Base-by-base conservation (phyloP, 2,888 invertebrate species). In the Stratiomys singularior region DNA sequence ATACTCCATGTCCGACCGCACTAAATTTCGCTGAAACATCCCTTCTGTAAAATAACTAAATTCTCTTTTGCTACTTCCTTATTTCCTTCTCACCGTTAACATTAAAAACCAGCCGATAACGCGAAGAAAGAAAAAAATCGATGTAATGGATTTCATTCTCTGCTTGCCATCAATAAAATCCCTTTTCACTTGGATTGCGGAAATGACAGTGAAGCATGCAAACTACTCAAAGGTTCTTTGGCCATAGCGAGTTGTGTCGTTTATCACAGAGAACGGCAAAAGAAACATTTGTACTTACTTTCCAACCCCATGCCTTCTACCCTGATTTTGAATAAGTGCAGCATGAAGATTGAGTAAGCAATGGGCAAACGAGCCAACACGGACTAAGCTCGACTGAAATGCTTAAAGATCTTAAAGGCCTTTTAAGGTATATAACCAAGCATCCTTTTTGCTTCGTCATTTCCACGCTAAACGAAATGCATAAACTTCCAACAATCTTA, bases 121-220 rank as follows among this genome's bases (percentile, higher is more conserved):
- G 37, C 3, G 9, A 18, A 4, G 52, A 52, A 15, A 52, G 21
- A 15, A 9, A 47, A 21, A 46, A 44, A 23, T 46, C 69, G 58
- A 72, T 72, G 58, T 58, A 72, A 72, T 72, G 56, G 37, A 76
- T 63, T 76, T 30, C 46, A 11, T 60, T 76, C 63, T 18, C 30
- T 56, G 9, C 58, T 27, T 72, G 25, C 52, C 27, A 46, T 76
- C 76, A 76, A 76, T 64, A 64, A 64, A 76, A 64, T 64, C 52
- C 76, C 64, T 76, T 58, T 76, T 76, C 74, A 76, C 60, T 47
- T 76, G 30, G 27, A 76, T 76, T 76, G 76, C 76, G 76, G 76
- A 76, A 76, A 66, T 76, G 76, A 64, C 44, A 60, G 27, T 58
- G 11, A 47, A 64, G 60, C 76, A 76, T 76, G 76, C 76, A 66